Conservation (phyloP, 2,113 vertebrate genomes). For the Bolborhynchus lineola region DNA sequence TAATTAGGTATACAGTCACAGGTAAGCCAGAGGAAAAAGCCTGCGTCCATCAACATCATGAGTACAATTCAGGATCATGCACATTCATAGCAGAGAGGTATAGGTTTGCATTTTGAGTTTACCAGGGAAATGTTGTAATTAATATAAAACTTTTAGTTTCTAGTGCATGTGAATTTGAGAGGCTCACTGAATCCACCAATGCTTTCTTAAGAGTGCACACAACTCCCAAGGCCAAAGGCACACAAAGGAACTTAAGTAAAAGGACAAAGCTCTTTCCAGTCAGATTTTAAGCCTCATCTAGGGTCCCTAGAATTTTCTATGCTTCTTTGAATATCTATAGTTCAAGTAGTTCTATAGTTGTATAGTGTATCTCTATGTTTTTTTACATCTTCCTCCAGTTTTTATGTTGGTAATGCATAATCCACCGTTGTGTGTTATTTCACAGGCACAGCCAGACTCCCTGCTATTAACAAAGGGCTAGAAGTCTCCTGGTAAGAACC, state of each 20-base stretch:
- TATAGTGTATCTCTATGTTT: background rate
- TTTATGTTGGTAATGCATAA: background rate
- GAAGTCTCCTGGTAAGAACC: background rate
- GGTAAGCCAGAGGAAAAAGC: background rate
- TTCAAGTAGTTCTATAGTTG: background rate
- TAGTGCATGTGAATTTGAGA: background rate
- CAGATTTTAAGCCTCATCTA: background rate
- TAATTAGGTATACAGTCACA: background rate
- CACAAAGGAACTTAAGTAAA: background rate
- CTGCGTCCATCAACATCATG: background rate
- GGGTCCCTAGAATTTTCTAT: background rate
- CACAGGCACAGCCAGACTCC: background rate
- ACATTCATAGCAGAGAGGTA: accelerated
- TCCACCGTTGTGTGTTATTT: background rate
- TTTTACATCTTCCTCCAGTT: background rate
- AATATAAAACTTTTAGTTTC: background rate
- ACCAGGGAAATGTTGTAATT: background rate
- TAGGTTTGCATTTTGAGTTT: background rate
- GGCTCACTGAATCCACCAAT: background rate
- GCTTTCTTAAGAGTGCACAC: background rate
- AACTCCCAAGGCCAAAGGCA: background rate
- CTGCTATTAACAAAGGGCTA: background rate
- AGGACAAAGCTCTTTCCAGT: background rate
- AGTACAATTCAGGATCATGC: background rate
- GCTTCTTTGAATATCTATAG: background rate